phyloP scores from a whole-genome alignment of 92 coral and sea anemone species.

The Heliopora coerulea region DNA sequence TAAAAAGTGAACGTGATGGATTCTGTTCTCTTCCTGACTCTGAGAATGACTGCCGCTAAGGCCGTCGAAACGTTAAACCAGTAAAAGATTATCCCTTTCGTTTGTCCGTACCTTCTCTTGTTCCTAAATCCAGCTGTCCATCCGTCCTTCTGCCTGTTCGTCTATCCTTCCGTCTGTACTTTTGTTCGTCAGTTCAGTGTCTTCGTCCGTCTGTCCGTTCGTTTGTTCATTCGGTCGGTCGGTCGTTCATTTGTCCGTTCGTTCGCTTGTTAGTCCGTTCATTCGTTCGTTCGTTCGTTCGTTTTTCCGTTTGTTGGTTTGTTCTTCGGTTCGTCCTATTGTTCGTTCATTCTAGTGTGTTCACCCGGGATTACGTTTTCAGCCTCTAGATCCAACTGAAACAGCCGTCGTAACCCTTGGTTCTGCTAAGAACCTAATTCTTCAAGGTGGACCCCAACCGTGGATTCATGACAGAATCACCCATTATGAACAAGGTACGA shows the following conservation, averaged over 20 bases:
- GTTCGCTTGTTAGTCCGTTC: not conserved
- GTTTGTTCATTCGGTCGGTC: not conserved
- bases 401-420: conserved; percentile 86
- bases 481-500: conserved; percentile 71
- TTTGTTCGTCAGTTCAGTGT: not conserved
- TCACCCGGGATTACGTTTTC: not conserved
- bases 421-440: conserved; percentile 78
- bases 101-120: too few species aligned
- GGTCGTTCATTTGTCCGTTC: not conserved
- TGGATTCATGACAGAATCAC: conserved; percentile 95
- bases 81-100: too few species aligned
- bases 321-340: not conserved
- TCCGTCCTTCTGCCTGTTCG: not conserved
- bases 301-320: not conserved
- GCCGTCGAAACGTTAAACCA: too few species aligned
- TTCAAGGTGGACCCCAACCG: conserved; percentile 93
- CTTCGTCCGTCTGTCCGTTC: not conserved
- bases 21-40: too few species aligned
- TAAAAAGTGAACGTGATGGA: too few species aligned
- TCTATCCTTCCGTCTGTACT: not conserved
- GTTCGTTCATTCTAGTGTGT: not conserved
- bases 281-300: not conserved
- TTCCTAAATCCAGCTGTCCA: not conserved
- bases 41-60: too few species aligned
- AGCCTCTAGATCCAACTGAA: conserved; percentile 87